Evolutionary conservation across 2,113 vertebrate species (phyloP).

Genomic region (Brachirus orientalis): DNA sequence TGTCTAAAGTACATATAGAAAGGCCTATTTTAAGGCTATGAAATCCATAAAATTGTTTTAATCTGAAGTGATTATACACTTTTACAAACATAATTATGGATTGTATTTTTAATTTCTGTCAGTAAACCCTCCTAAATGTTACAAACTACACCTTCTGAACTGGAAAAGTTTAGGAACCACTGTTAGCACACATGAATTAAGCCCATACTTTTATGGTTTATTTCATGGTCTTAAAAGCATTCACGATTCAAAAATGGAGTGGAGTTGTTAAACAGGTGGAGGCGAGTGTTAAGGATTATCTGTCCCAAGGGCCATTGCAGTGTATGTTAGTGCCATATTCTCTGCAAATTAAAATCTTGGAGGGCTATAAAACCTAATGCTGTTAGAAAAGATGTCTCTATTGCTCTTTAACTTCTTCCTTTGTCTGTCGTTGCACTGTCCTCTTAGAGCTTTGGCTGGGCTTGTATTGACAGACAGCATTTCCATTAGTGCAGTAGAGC

Average conservation of each 20-base stretch:
- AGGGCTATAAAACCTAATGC: conserved; percentile 19
- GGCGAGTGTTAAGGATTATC: conserved; percentile 2
- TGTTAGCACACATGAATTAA: not conserved
- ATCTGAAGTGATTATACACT: too few relatives aligned
- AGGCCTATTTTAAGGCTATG: too few relatives aligned
- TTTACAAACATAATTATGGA: too few relatives aligned
- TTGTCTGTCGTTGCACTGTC: conserved; percentile 11
- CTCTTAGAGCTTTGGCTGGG: conserved; percentile 12
- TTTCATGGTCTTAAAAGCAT: not conserved
- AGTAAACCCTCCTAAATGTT: too few relatives aligned
- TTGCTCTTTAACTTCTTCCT: conserved; percentile 19
- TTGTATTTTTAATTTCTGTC: too few relatives aligned
- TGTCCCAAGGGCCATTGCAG: not conserved
- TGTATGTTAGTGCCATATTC: not conserved
- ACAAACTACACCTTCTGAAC: too few relatives aligned
- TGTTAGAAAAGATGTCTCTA: conserved; percentile 35
- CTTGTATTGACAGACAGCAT: conserved; percentile 4
- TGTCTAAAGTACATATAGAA: too few relatives aligned
- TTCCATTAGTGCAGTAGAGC: conserved; percentile 3
- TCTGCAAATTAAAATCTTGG: too few relatives aligned
- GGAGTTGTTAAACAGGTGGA: not conserved
- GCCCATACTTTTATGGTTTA: not conserved
- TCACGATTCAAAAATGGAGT: not conserved
- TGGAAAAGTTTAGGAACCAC: not conserved
- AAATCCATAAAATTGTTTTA: too few relatives aligned